Evolutionary conservation across 2,888 invertebrate species (phyloP).

Genomic region (Anagyrus pseudococci): DNA sequence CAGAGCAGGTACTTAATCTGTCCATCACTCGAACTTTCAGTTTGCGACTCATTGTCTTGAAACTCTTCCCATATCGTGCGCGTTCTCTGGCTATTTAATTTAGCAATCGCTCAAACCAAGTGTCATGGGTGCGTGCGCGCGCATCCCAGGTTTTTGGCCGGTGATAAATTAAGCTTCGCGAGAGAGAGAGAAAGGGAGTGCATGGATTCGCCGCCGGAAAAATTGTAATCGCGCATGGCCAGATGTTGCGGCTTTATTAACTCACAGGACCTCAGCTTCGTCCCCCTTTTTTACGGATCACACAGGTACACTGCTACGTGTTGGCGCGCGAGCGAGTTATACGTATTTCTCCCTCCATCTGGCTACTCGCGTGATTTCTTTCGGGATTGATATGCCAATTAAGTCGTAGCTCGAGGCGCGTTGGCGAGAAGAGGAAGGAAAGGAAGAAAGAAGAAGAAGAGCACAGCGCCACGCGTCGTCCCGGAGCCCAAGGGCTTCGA

Average conservation of each 20-base stretch:
- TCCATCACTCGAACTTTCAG: too few species aligned
- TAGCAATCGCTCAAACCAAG: too few species aligned
- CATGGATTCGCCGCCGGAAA: slow-evolving; percentile 27
- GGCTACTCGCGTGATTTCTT: slow-evolving; percentile 40
- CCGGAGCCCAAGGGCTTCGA: slow-evolving; percentile 3
- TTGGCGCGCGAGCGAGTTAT: slow-evolving; percentile 17
- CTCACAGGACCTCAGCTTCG: slow-evolving; percentile 41
- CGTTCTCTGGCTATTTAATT: too few species aligned
- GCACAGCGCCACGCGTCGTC: slow-evolving; percentile 31
- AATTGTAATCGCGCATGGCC: slow-evolving; percentile 33
- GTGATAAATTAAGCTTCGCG: slow-evolving; percentile 26
- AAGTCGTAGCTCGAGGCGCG: slow-evolving; percentile 45
- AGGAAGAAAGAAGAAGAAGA: too few species aligned
- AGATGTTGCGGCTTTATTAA: slow-evolving; percentile 50
- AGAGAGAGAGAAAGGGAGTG: neutral
- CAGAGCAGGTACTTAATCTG: too few species aligned
- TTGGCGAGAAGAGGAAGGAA: neutral
- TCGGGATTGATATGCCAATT: slow-evolving; percentile 54
- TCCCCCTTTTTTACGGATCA: slow-evolving; percentile 3
- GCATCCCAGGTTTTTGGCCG: slow-evolving; percentile 1
- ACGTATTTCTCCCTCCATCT: slow-evolving; percentile 32
- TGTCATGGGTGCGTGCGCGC: too few species aligned
- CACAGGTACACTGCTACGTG: too few species aligned
- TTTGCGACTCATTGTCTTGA: too few species aligned
- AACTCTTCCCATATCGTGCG: too few species aligned